These are phyloP conservation scores for Byasa hedistus DNA, from an alignment of 2,888 invertebrate genomes.

Conservation along the genomic window DNA sequence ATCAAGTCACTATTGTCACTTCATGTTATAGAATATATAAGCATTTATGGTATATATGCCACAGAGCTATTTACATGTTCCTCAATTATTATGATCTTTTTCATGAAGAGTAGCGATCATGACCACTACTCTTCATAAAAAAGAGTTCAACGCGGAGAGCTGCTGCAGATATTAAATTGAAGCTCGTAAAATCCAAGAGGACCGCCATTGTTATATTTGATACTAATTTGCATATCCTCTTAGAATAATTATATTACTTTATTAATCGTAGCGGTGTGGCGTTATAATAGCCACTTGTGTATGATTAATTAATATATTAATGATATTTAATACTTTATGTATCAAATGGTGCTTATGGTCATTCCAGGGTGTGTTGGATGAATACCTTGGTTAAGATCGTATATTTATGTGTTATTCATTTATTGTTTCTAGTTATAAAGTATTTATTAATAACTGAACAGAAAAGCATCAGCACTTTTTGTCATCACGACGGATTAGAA, in stretches of 20 bases:
- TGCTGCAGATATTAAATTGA: not conserved
- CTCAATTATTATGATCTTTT: too few relatives aligned
- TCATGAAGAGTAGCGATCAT: too few relatives aligned
- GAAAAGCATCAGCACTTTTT: too few relatives aligned
- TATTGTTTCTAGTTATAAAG: too few relatives aligned
- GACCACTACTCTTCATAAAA: not conserved
- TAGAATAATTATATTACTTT: not conserved
- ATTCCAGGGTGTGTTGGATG: too few relatives aligned
- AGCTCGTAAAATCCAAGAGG: not conserved
- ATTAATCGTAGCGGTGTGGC: not conserved
- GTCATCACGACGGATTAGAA: not conserved
- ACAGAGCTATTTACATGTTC: too few relatives aligned
- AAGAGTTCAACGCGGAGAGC: not conserved
- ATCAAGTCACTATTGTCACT: too few relatives aligned
- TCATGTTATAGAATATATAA: too few relatives aligned
- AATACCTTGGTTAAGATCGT: too few relatives aligned
- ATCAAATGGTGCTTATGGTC: not conserved
- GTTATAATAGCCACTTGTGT: not conserved
- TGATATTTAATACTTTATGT: not conserved
- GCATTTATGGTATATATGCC: too few relatives aligned
- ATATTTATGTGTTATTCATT: not conserved
- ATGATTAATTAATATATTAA: not conserved
- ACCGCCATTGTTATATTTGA: not conserved
- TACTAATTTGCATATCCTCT: not conserved
- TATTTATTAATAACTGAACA: too few relatives aligned